Evolutionary conservation across 2,888 invertebrate genomes (phyloP), one percentile per base, ranked within the genome.

Genomic region (Coenonympha glycerion): DNA sequence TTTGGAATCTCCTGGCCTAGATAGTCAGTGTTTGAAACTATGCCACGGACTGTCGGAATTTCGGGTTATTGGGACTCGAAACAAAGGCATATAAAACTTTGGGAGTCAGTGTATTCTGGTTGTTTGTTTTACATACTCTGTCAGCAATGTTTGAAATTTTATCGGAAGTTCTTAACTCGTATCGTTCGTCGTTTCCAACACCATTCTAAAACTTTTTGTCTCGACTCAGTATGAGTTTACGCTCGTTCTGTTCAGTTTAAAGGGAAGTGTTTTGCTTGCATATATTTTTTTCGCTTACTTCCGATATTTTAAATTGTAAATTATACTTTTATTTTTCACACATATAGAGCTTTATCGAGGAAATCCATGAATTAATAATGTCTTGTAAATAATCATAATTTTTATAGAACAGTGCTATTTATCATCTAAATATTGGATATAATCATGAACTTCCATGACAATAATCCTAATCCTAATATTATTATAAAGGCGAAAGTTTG

Each of bases 61-160:
- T 51, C 36, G 21, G 51, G 28, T 22, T 47, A 51, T 47, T 51
- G 40, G 41, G 39, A 50, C 26, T 42, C 40, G 52, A 47, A 58
- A 58, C 58, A 58, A 58, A 54, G 50, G 58, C 52, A 54, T 54
- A 41, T 42, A 42, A 44, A 56, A 54, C 50, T 58, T 56, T 58
- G 30, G 40, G 24, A 47, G 47, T 47, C 47, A 22, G 19, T 44
- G 31, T 40, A 28, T 51, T 41, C 41, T 39, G 40, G 49, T 49
- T 42, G 52, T 49, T 55, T 55, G 49, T 47, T 47, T 53, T 55
- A 49, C 49, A 49, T 55, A 49, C 48, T 31, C 24, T 9, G 30
- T 47, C 50, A 46, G 50, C 39, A 26, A 37, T 36, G 41, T 13
- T 42, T 13, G 42, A 33, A 31, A 49, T 55, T 46, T 39, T 44